phyloP scores from a whole-genome alignment of 2,797 vertebrate genomes.

The Nannoperca obscura region DNA sequence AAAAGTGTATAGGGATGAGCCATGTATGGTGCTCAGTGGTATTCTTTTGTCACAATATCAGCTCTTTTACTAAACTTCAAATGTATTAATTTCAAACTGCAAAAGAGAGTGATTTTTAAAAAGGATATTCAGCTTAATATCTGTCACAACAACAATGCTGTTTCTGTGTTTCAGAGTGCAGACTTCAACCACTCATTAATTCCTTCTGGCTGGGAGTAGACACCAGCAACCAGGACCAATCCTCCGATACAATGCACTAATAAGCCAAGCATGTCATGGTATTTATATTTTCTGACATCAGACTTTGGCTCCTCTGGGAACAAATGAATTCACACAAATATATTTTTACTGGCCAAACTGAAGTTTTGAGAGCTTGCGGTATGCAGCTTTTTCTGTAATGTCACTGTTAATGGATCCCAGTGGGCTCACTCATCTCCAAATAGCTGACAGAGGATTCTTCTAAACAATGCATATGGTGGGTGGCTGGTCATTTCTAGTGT shows the following conservation, averaged over 20 bases:
- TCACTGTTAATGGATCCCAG: conserved; percentile 75
- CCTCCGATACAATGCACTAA: conserved; percentile 33
- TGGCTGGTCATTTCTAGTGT: conserved; percentile 51
- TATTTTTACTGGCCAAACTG: conserved; percentile 17
- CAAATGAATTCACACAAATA: conserved; percentile 29
- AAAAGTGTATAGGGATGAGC: conserved; percentile 14
- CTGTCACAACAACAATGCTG: conserved; percentile 29
- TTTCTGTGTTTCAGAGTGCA: conserved; percentile 20
- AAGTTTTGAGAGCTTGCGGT: conserved; percentile 45
- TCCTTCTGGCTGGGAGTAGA: conserved; percentile 18
- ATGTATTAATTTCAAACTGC: conserved; percentile 15
- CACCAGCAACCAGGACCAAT: conserved; percentile 23
- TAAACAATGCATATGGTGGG: conserved; percentile 54
- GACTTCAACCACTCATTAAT: conserved; percentile 40
- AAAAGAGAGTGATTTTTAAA: neutral
- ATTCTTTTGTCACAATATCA: neutral
- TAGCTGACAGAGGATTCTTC: conserved; percentile 52
- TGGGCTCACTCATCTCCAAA: conserved; percentile 56
- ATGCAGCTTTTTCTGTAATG: conserved; percentile 39
- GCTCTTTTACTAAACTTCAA: conserved; percentile 1
- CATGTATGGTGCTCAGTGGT: neutral
- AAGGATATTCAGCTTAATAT: conserved; percentile 28
- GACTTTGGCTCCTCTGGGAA: conserved; percentile 4
- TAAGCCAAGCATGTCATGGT: conserved; percentile 35
- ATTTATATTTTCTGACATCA: conserved; percentile 60